A percentile compares a stretch with the other conserved stretches of the same genome.
phyloP scores from a whole-genome alignment of 1,140 invertebrate species.

The Lepeophtheirus salmonis region DNA sequence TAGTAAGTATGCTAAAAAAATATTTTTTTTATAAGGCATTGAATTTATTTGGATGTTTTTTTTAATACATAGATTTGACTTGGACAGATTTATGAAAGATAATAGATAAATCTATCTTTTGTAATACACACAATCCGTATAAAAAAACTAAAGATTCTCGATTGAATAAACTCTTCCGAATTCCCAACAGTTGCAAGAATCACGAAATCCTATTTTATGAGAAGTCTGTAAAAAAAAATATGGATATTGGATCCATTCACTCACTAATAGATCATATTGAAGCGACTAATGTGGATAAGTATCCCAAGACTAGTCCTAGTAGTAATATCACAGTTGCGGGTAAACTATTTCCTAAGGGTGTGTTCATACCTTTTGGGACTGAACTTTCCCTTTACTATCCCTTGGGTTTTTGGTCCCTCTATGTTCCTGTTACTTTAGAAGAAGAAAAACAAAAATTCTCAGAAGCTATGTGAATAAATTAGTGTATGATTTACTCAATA shows the following conservation, averaged over 20 bases:
- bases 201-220: neutral
- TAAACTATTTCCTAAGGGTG: neutral
- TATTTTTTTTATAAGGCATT: too few relatives aligned
- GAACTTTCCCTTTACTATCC: neutral
- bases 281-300: too few relatives aligned
- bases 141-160: neutral
- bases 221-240: neutral
- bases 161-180: neutral
- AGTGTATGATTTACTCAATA: neutral
- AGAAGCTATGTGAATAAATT: neutral
- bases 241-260: neutral
- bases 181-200: neutral
- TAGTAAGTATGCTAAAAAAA: too few relatives aligned
- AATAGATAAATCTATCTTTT: too few relatives aligned
- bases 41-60: too few relatives aligned
- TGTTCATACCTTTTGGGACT: neutral
- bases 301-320: too few relatives aligned
- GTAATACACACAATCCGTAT: too few relatives aligned
- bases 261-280: neutral
- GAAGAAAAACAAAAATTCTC: neutral
- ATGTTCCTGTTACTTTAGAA: neutral
- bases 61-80: too few relatives aligned
- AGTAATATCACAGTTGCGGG: neutral
- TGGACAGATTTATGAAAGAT: too few relatives aligned
- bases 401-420: neutral